These are phyloP conservation scores for Hololepta plana DNA, from an alignment of 2,888 invertebrate species.

Conservation along the genomic window DNA sequence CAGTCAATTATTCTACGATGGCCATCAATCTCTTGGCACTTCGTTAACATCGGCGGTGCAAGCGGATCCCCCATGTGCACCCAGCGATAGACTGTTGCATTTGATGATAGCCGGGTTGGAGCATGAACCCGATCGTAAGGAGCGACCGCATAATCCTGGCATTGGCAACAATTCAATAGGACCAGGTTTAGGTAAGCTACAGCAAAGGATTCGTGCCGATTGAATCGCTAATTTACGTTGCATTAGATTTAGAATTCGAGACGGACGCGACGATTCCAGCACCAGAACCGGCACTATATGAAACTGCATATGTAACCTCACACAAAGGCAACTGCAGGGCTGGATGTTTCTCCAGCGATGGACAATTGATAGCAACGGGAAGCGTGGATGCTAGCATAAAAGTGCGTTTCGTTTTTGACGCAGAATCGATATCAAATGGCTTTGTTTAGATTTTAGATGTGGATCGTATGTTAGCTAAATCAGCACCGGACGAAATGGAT, in stretches of 20 bases:
- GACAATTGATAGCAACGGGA: conserved; percentile 92
- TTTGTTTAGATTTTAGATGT: conserved; percentile 72
- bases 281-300: conserved; percentile 93
- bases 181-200: conserved; percentile 37
- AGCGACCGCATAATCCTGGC: conserved; percentile 36
- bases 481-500: conserved; percentile 78
- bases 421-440: conserved; percentile 1
- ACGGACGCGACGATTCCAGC: conserved; percentile 86
- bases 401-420: too few relatives aligned
- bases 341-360: conserved; percentile 89
- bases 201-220: not conserved
- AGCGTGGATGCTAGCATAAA: conserved; percentile 98
- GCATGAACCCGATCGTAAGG: conserved; percentile 59
- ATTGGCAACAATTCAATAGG: conserved; percentile 43
- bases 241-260: conserved; percentile 80
- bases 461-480: conserved; percentile 97
- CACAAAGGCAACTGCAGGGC: conserved; percentile 94
- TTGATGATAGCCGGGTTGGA: conserved; percentile 72
- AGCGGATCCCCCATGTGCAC: conserved; percentile 87
- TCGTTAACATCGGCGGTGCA: conserved; percentile 68
- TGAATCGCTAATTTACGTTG: too few relatives aligned
- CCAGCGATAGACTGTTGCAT: conserved; percentile 81
- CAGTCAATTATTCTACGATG: conserved; percentile 96
- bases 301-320: conserved; percentile 96
- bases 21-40: conserved; percentile 82